A percentile compares a stretch with the other conserved stretches of the same genome.
Evolutionary conservation across 2,797 vertebrate genomes (phyloP).

Genomic region (Mus minutoides): DNA sequence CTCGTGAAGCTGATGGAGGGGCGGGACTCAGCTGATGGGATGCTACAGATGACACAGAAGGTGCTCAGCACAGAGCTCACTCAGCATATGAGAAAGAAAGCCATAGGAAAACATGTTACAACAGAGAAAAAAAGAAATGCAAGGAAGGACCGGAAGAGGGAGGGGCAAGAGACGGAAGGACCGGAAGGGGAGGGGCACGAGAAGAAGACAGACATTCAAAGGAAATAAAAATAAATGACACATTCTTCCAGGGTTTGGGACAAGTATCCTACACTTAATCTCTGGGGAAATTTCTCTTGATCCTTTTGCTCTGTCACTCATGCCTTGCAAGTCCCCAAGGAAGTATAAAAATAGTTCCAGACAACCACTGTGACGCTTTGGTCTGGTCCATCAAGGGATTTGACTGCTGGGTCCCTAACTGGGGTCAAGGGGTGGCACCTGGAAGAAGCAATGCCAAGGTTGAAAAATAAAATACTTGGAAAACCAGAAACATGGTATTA

Average conservation of each 20-base stretch:
- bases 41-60: neutral
- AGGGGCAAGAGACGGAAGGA: neutral
- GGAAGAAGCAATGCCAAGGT: neutral
- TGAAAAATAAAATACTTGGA: neutral
- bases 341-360: slow-evolving; percentile 56
- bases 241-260: slow-evolving; percentile 9
- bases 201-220: neutral
- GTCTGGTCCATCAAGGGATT: neutral
- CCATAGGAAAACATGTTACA: neutral
- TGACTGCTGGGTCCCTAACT: neutral
- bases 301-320: slow-evolving; percentile 24
- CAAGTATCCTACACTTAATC: neutral
- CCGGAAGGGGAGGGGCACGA: neutral
- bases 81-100: neutral
- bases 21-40: neutral
- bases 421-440: neutral
- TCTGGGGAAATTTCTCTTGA: slow-evolving; percentile 24
- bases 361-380: neutral
- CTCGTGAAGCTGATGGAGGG: neutral
- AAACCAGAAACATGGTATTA: neutral
- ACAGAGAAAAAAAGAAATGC: neutral
- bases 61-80: neutral
- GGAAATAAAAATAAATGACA: neutral
- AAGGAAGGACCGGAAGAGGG: neutral
- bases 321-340: slow-evolving; percentile 45